Evolutionary conservation across 2,113 vertebrate genomes (phyloP).

Genomic region (Hymenochirus boettgeri): DNA sequence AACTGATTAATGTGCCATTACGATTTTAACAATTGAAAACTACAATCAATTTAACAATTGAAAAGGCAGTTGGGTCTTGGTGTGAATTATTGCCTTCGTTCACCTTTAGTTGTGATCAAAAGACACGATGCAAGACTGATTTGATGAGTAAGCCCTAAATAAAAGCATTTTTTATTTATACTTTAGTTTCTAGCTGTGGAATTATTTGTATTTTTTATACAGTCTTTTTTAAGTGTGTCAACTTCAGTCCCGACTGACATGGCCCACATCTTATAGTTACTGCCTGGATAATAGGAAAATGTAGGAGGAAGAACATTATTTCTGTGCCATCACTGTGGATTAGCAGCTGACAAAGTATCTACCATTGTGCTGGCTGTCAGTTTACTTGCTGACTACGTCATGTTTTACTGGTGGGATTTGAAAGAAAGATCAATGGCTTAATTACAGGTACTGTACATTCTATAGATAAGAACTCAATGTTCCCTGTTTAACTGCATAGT

Average conservation of each 20-base stretch:
- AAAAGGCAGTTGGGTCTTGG: too few species aligned
- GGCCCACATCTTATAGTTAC: constrained; percentile 19
- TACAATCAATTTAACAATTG: too few species aligned
- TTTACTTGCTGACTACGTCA: neutral
- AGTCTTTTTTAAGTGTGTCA: neutral
- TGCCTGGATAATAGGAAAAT: constrained; percentile 14
- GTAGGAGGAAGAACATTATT: constrained; percentile 13
- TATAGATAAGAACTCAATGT: too few species aligned
- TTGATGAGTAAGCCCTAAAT: too few species aligned
- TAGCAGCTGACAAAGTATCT: neutral
- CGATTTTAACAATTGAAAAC: too few species aligned
- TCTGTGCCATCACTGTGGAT: constrained; percentile 10
- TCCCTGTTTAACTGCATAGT: too few species aligned
- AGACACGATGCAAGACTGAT: too few species aligned
- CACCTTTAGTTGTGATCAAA: too few species aligned
- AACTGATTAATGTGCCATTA: too few species aligned
- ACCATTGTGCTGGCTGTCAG: constrained; percentile 18
- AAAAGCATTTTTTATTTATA: too few species aligned
- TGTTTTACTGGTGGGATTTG: neutral
- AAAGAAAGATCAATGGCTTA: constrained; percentile 14
- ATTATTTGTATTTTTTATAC: neutral
- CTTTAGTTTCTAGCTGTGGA: neutral
- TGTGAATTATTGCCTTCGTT: too few species aligned
- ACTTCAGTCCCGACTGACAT: constrained; percentile 2
- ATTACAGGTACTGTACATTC: constrained; percentile 2